Evolutionary conservation across 2,113 vertebrate species (phyloP).

Genomic region (Myiopsitta monachus): DNA sequence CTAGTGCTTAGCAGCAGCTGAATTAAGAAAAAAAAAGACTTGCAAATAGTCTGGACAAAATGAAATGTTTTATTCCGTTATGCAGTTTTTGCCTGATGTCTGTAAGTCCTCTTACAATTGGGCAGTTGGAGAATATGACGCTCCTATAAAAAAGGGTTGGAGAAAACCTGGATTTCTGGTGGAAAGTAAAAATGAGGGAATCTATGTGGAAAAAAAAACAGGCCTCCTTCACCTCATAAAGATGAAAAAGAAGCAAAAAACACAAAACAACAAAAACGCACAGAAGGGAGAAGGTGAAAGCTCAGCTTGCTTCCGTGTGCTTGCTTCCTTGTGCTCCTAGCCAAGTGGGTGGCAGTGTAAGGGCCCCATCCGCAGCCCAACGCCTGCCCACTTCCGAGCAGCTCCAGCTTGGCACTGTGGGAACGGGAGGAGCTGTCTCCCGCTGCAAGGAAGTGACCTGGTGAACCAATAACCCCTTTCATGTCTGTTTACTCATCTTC

Average conservation of each 20-base stretch:
- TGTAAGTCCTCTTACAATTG: neutral
- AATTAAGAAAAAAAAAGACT: neutral
- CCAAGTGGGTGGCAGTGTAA: neutral
- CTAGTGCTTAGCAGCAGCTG: neutral
- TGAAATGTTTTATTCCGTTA: neutral
- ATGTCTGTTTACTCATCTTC: slow-evolving; percentile 4
- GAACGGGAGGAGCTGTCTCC: neutral
- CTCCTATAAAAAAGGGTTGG: neutral
- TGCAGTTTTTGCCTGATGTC: neutral
- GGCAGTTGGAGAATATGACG: neutral
- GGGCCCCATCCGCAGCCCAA: neutral
- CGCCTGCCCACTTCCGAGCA: neutral
- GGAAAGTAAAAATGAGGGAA: neutral
- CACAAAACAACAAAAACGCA: neutral
- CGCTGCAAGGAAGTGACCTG: neutral
- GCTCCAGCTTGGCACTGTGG: neutral
- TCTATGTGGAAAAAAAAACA: neutral
- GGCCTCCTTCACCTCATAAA: neutral
- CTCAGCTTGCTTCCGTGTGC: neutral
- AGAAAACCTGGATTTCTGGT: neutral
- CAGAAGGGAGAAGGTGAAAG: neutral
- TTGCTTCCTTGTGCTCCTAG: neutral
- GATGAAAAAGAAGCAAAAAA: neutral
- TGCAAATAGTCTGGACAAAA: slow-evolving; percentile 10
- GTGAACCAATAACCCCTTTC: slow-evolving; percentile 13